Percentiles rank a stretch among this genome's conserved stretches.
Conservation (phyloP, 2,113 vertebrate genomes). For the Halcyon malimbica region DNA sequence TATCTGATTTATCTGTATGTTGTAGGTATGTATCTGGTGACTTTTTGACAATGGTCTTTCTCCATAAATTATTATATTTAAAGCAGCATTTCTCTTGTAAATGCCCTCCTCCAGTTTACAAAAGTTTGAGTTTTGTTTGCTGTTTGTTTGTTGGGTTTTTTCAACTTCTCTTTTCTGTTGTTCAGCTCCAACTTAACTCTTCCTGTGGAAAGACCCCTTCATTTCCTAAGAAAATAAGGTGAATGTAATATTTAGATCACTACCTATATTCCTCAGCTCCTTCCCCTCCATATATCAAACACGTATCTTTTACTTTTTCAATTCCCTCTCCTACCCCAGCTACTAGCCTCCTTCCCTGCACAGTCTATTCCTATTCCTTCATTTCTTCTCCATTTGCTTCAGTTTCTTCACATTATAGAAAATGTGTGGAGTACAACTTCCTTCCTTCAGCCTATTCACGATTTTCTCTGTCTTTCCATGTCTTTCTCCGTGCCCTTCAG, state of each 20-base stretch:
- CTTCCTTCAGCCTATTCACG: slow-evolving; percentile 1
- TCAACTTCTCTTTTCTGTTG: background rate
- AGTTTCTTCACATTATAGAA: background rate
- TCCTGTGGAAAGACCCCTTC: background rate
- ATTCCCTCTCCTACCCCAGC: background rate
- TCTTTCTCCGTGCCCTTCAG: background rate
- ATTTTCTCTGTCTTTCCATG: background rate
- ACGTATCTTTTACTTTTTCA: background rate
- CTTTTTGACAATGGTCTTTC: background rate
- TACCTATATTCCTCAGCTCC: background rate
- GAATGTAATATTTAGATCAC: background rate
- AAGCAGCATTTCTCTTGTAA: background rate
- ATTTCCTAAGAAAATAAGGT: background rate
- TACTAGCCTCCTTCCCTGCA: background rate
- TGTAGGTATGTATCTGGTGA: background rate
- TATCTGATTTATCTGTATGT: background rate
- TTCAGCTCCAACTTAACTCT: background rate
- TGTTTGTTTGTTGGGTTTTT: background rate
- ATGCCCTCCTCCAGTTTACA: background rate
- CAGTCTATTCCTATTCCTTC: background rate
- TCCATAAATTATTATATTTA: background rate
- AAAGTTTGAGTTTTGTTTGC: background rate
- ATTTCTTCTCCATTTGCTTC: background rate
- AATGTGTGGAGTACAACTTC: background rate
- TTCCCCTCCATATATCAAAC: background rate